Conservation (phyloP, 2,113 vertebrate species). For the Fregata magnificens region DNA sequence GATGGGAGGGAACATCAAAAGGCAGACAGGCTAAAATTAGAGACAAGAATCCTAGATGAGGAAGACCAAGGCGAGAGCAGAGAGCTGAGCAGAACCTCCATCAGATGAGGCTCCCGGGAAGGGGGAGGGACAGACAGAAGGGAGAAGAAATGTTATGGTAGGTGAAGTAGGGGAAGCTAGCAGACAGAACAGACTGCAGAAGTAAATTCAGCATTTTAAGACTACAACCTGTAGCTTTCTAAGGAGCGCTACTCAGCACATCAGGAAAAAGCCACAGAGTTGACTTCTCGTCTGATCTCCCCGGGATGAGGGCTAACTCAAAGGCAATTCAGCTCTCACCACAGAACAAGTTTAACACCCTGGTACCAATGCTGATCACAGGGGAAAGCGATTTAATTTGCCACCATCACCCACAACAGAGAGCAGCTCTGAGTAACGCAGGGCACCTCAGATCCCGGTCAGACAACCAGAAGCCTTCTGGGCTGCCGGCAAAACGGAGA, state of each 20-base stretch:
- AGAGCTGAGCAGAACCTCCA: background rate
- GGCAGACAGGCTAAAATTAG: slow-evolving; percentile 45
- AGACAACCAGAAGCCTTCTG: background rate
- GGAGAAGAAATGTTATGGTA: background rate
- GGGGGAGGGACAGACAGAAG: background rate
- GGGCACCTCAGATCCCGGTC: background rate
- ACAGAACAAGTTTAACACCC: slow-evolving; percentile 16
- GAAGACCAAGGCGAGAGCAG: background rate
- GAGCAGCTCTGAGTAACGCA: background rate
- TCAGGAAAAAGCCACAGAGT: background rate
- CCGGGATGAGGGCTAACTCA: background rate
- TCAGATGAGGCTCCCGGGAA: background rate
- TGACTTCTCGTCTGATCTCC: background rate
- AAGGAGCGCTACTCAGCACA: background rate
- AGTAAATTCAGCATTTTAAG: background rate
- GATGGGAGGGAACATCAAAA: slow-evolving; percentile 1
- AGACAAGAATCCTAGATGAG: background rate
- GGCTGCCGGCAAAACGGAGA: background rate
- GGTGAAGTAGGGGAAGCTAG: background rate
- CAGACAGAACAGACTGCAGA: background rate
- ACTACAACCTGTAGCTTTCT: background rate
- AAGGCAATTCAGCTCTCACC: background rate
- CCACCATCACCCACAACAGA: background rate
- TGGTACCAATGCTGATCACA: background rate
- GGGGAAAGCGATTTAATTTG: background rate